Evolutionary conservation across 2,888 invertebrate species (phyloP).

Genomic region (Drosophila falleni): DNA sequence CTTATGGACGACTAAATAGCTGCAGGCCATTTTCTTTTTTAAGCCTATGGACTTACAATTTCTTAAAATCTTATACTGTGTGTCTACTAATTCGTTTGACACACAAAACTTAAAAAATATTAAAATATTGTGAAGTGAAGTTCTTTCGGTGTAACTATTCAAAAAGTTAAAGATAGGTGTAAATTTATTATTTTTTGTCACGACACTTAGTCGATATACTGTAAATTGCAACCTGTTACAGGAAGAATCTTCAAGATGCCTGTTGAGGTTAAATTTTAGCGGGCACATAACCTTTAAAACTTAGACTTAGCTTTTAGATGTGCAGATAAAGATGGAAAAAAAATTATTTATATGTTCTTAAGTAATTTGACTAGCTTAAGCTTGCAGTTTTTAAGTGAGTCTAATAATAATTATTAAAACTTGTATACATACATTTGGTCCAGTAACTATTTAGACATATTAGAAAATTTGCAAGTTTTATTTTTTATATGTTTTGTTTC

Average conservation of each 20-base stretch:
- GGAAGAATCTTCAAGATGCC: background rate
- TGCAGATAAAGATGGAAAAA: too few relatives aligned
- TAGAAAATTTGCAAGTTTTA: too few relatives aligned
- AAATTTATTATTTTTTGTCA: too few relatives aligned
- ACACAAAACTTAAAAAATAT: too few relatives aligned
- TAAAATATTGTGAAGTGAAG: too few relatives aligned
- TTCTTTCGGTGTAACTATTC: too few relatives aligned
- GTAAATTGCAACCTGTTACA: too few relatives aligned
- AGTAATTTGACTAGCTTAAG: background rate
- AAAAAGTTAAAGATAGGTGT: too few relatives aligned
- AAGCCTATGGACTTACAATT: background rate
- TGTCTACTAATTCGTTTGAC: background rate
- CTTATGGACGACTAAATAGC: background rate
- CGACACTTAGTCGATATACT: too few relatives aligned
- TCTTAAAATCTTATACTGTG: background rate
- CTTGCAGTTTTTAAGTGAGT: background rate
- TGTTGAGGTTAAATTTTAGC: constrained; percentile 1
- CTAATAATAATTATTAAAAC: background rate
- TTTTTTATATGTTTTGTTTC: too few relatives aligned
- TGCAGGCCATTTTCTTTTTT: background rate
- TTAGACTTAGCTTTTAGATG: background rate
- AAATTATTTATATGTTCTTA: too few relatives aligned
- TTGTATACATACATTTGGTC: background rate
- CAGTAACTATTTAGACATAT: too few relatives aligned
- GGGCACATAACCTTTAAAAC: background rate